phyloP scores from a whole-genome alignment of 2,888 invertebrate species.

The Dicyrtoma fusca region DNA sequence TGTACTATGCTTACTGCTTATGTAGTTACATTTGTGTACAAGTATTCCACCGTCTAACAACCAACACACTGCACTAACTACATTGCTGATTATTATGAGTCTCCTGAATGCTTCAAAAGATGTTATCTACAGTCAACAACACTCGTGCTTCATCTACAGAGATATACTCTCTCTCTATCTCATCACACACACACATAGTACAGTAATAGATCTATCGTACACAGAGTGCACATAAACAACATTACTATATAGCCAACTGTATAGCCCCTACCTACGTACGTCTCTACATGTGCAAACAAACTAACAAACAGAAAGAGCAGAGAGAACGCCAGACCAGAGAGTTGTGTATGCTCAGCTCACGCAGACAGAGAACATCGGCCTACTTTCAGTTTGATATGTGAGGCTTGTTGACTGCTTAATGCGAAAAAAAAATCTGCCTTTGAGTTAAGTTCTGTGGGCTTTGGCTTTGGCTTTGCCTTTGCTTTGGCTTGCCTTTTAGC shows the following conservation, averaged over 20 bases:
- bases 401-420: constrained; percentile 6
- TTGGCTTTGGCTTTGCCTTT: background rate
- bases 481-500: too few relatives aligned
- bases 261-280: too few relatives aligned
- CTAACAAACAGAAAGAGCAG: too few relatives aligned
- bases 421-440: constrained; percentile 15
- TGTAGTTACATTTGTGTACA: too few relatives aligned
- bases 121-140: background rate
- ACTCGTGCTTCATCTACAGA: background rate
- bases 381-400: constrained; percentile 40
- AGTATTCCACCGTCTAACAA: too few relatives aligned
- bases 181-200: constrained; percentile 32
- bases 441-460: background rate
- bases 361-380: constrained; percentile 45
- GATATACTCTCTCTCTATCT: too few relatives aligned
- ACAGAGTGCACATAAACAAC: background rate
- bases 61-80: background rate
- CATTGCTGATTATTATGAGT: background rate
- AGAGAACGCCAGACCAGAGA: constrained; percentile 5
- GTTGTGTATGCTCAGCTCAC: background rate
- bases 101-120: too few relatives aligned
- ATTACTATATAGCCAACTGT: too few relatives aligned
- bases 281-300: background rate
- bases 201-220: background rate
- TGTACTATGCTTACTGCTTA: too few relatives aligned